Percentiles rank a stretch among this genome's conserved stretches.
Evolutionary conservation across 2,888 invertebrate genomes (phyloP).

Genomic region (Anticlea derivata): DNA sequence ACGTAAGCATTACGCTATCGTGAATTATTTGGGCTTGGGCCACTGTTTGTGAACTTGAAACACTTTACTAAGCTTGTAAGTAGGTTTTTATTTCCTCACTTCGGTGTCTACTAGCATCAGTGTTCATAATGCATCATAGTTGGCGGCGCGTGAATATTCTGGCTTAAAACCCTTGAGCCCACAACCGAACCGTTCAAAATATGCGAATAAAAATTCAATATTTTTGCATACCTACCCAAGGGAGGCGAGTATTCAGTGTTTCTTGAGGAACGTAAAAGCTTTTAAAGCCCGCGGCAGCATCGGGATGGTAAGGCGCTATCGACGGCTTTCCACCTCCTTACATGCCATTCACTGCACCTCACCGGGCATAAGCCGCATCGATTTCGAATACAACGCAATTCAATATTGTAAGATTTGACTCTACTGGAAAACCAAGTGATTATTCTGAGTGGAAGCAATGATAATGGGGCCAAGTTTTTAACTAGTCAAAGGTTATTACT

Average conservation of each 20-base stretch:
- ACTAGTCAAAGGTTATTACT: too few species aligned
- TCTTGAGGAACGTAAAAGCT: constrained; percentile 79
- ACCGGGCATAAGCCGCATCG: constrained; percentile 63
- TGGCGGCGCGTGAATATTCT: constrained; percentile 69
- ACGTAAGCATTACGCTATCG: too few species aligned
- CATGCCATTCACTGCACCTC: constrained; percentile 51
- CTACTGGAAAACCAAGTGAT: too few species aligned
- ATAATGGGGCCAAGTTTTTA: too few species aligned
- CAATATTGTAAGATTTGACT: background rate
- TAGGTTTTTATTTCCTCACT: background rate
- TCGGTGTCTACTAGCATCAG: constrained; percentile 25
- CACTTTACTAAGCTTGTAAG: too few species aligned
- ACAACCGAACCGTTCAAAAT: constrained; percentile 61
- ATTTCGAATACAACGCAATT: constrained; percentile 53
- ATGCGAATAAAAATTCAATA: constrained; percentile 78
- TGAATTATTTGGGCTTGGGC: too few species aligned
- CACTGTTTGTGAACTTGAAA: too few species aligned
- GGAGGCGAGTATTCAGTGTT: constrained; percentile 69
- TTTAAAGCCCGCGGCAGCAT: constrained; percentile 74
- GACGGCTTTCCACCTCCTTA: constrained; percentile 48
- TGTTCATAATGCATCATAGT: constrained; percentile 58
- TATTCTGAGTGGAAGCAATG: too few species aligned
- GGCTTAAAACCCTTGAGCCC: constrained; percentile 64
- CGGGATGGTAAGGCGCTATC: constrained; percentile 70
- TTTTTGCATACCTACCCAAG: constrained; percentile 71